Evolutionary conservation across 2,888 invertebrate genomes (phyloP).

Genomic region (Phorcus lineatus): DNA sequence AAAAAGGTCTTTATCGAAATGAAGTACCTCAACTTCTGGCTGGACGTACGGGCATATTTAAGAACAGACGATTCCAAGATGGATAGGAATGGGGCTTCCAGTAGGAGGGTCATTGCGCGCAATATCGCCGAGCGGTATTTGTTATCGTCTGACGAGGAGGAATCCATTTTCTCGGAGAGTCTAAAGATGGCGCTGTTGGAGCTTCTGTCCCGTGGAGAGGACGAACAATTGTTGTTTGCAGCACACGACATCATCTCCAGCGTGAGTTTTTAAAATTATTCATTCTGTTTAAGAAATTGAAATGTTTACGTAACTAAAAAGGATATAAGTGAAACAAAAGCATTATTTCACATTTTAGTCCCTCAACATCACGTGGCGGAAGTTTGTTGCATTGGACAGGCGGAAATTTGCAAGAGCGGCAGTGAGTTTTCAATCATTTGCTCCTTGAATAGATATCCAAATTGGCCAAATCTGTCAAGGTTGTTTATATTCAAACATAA

Average conservation of each 20-base stretch:
- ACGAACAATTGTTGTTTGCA: conserved; percentile 43
- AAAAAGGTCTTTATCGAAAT: conserved; percentile 32
- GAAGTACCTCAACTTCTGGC: conserved; percentile 53
- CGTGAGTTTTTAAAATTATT: conserved; percentile 30
- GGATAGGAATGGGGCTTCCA: conserved; percentile 38
- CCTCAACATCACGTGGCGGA: not conserved
- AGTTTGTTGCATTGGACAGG: not conserved
- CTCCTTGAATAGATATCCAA: too few relatives aligned
- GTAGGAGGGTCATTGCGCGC: not conserved
- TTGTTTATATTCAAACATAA: too few relatives aligned
- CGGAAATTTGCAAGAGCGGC: not conserved
- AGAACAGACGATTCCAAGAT: conserved; percentile 46
- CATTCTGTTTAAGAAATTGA: not conserved
- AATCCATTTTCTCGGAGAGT: conserved; percentile 47
- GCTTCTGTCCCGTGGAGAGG: conserved; percentile 39
- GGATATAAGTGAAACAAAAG: not conserved
- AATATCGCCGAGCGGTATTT: conserved; percentile 47
- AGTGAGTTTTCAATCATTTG: not conserved
- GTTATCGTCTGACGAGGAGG: conserved; percentile 25
- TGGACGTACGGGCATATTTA: conserved; percentile 51
- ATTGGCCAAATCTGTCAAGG: too few relatives aligned
- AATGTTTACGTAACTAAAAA: too few relatives aligned
- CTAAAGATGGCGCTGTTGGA: conserved; percentile 47
- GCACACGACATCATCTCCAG: conserved; percentile 52
- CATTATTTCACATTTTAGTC: not conserved